Evolutionary conservation across 2,888 invertebrate genomes (phyloP).

Genomic region (Vanessa cardui): DNA sequence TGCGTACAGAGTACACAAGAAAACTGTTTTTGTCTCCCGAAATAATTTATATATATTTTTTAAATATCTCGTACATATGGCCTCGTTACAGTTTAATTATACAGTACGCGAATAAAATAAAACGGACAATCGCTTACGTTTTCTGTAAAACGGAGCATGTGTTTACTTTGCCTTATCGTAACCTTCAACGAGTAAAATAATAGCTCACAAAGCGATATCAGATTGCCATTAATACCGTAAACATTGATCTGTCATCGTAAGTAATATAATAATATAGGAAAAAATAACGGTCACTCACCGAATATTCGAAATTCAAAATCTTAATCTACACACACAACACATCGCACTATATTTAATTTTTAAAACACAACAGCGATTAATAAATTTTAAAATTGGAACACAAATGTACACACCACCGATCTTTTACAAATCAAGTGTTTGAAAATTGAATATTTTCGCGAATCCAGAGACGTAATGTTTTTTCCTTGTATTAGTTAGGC

Average conservation of each 20-base stretch:
- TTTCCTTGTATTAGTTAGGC: constrained; percentile 24
- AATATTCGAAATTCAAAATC: constrained; percentile 16
- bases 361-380: constrained; percentile 22
- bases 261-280: not conserved
- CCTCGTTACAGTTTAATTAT: not conserved
- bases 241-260: constrained; percentile 2
- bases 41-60: no score
- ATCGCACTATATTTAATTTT: constrained; percentile 25
- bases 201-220: constrained; percentile 26
- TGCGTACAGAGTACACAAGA: no score
- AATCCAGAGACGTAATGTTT: constrained; percentile 7
- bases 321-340: constrained; percentile 23
- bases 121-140: constrained; percentile 14
- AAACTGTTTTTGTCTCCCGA: no score
- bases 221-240: constrained; percentile 17
- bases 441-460: constrained; percentile 19
- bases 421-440: constrained; percentile 9
- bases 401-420: constrained; percentile 14
- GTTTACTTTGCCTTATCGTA: constrained; percentile 42
- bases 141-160: constrained; percentile 24
- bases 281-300: constrained; percentile 5
- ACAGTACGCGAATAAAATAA: constrained; percentile 3
- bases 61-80: not conserved
- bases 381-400: constrained; percentile 23
- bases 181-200: constrained; percentile 33